A percentile compares a stretch with the other conserved stretches of the same genome.
Evolutionary conservation across 2,113 vertebrate genomes (phyloP).

Genomic region (Lepus americanus): DNA sequence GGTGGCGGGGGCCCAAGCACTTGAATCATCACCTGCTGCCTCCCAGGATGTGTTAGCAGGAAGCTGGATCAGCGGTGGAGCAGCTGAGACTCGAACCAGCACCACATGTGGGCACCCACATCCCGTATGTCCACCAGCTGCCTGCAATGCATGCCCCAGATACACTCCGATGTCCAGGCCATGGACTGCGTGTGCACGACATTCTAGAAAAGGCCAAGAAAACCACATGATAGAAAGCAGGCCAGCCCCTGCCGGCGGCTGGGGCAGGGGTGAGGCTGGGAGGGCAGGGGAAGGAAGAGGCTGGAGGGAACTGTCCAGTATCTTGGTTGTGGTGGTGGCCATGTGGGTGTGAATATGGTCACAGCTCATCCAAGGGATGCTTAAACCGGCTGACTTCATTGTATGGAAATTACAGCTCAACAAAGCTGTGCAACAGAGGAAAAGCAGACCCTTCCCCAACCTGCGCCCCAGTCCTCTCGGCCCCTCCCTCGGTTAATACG

Average conservation of each 20-base stretch:
- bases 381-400: neutral
- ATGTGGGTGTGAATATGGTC: neutral
- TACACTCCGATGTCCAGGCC: too few species aligned
- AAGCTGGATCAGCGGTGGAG: too few species aligned
- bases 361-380: neutral
- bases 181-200: neutral
- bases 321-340: neutral
- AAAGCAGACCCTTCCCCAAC: neutral
- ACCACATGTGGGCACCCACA: too few species aligned
- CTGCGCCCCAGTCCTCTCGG: neutral
- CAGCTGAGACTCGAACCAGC: too few species aligned
- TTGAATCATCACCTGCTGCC: too few species aligned
- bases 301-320: neutral
- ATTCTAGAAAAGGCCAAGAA: constrained; percentile 6
- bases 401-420: neutral
- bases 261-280: neutral
- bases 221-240: neutral
- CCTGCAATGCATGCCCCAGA: too few species aligned
- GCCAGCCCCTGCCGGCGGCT: neutral
- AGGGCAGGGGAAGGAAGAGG: too few species aligned
- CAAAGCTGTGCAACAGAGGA: neutral
- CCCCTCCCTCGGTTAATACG: neutral
- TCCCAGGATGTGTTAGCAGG: too few species aligned
- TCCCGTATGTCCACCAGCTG: too few species aligned
- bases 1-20: too few species aligned